Evolutionary conservation across 2,888 invertebrate species (phyloP), one percentile per base, ranked within the genome.

Genomic region (Chirona hameri): DNA sequence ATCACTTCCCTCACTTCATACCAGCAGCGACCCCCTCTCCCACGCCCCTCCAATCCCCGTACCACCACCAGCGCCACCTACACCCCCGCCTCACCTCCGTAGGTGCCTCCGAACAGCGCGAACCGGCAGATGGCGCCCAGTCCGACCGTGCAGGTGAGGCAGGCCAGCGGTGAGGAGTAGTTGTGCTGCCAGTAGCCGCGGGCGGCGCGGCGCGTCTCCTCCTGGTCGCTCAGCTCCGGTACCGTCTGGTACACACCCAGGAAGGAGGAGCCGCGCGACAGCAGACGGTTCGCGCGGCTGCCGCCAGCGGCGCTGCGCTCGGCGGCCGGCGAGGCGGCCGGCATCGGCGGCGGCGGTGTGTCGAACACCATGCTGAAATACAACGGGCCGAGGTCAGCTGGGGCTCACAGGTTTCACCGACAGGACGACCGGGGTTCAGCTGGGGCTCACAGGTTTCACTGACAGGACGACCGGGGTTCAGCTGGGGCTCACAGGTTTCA

Each of bases 81-180:
- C 83, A 80, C 82, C 31, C 82, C 48, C 3, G 76, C 76, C 85
- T 88, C 89, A 91, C 93, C 93, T 88, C 96, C 96, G 89, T 95
- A 96, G 87, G 95, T 93, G 85, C 95, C 92, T 86, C 95, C 94
- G 86, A 96, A 91, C 86, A 94, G 92, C 86, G 95, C 93, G 88
- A 96, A 95, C 86, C 95, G 92, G 86, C 94, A 94, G 86, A 96
- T 93, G 89, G 95, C 96, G 89, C 95, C 96, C 83, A 96, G 91
- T 82, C 96, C 96, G 85, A 96, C 89, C 3, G 95, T 95, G 88
- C 96, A 96, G 84, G 94, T 93, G 79, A 96, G 90, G 86, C 94
- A 92, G 46, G 96, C 95, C 86, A 96, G 89, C 87, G 93, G 92
- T 60, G 95, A 92, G 87, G 95, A 95, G 86, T 93, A 91, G 29